Conservation (phyloP, 2,797 vertebrate genomes). For the Myiothlypis coronata region DNA sequence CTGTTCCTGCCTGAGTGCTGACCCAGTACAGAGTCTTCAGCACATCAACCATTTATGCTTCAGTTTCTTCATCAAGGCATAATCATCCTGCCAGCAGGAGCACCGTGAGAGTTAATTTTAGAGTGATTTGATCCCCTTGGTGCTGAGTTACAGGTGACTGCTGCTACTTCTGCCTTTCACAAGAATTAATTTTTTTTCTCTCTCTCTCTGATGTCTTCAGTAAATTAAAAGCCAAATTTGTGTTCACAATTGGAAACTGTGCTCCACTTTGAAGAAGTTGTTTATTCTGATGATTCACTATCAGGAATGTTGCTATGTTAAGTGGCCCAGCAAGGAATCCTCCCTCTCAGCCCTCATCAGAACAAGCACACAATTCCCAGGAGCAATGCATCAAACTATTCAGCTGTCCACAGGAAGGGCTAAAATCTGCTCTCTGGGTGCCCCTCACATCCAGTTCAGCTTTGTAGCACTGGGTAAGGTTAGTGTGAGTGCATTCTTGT, state of each 20-base stretch:
- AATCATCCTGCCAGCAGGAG: not conserved
- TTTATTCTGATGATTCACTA: constrained; percentile 18
- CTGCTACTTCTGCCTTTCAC: not conserved
- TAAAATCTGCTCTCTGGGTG: not conserved
- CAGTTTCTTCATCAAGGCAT: not conserved
- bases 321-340: constrained; percentile 24
- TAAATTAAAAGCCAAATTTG: constrained; percentile 29
- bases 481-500: not conserved
- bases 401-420: not conserved
- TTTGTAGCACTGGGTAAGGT: not conserved
- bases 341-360: not conserved
- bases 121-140: not conserved
- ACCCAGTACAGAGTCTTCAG: not conserved
- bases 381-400: not conserved
- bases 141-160: not conserved
- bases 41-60: not conserved
- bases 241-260: constrained; percentile 34
- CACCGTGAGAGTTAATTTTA: not conserved
- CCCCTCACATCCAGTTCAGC: not conserved
- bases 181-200: not conserved
- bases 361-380: not conserved
- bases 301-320: not conserved
- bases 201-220: not conserved
- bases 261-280: constrained; percentile 22
- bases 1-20: not conserved